A percentile compares a stretch with the other conserved stretches of the same genome.
phyloP scores from a whole-genome alignment of 2,797 vertebrate genomes.

The Xiphorhynchus erythropygius region DNA sequence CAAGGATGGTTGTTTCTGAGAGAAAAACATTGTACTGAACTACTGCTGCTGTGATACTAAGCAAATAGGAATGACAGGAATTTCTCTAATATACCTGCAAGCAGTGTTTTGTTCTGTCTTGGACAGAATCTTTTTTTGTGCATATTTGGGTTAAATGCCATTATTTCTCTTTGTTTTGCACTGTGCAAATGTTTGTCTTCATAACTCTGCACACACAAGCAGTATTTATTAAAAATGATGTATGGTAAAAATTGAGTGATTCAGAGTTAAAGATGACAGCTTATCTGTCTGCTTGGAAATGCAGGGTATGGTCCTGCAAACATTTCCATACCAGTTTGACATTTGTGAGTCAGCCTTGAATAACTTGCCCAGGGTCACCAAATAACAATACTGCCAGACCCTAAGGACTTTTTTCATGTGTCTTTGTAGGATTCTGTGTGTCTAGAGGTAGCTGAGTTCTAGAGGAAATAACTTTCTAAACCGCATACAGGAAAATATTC shows the following conservation, averaged over 20 bases:
- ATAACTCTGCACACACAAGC: not conserved
- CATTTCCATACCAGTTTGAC: not conserved
- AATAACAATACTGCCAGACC: not conserved
- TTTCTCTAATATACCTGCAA: not conserved
- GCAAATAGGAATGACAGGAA: not conserved
- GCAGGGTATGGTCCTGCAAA: not conserved
- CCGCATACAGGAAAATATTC: conserved; percentile 13
- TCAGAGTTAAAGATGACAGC: not conserved
- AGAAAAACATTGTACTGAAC: not conserved
- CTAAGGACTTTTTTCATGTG: not conserved
- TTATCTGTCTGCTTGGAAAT: conserved; percentile 6
- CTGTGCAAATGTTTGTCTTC: conserved; percentile 3
- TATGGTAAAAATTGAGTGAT: not conserved
- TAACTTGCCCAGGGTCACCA: not conserved
- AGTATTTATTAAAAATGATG: not conserved
- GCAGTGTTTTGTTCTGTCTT: not conserved
- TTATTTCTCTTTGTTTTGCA: conserved; percentile 13
- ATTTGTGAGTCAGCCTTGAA: not conserved
- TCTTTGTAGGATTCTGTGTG: not conserved
- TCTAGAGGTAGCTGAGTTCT: conserved; percentile 18
- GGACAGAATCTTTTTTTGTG: not conserved
- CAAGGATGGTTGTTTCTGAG: not conserved
- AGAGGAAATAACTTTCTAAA: conserved; percentile 25
- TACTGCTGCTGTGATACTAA: not conserved
- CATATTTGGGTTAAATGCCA: not conserved